A percentile compares a stretch with the other conserved stretches of the same genome.
Conservation (phyloP, 2,888 invertebrate genomes). For the Drosophila stalkeri region DNA sequence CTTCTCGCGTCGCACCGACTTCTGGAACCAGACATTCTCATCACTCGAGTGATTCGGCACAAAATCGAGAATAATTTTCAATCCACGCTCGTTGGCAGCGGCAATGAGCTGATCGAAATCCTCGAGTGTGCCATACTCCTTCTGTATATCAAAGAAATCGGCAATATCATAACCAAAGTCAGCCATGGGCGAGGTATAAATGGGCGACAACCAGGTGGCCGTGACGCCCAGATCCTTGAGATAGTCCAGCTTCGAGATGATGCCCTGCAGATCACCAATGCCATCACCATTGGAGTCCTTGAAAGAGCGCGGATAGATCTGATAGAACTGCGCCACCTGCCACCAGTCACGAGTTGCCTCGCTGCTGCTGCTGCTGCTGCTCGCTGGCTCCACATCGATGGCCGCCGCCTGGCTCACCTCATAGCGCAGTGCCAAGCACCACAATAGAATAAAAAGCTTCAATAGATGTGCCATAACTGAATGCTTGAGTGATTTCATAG, state of each 20-base stretch:
- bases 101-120: conserved; percentile 88
- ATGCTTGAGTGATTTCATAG: not conserved
- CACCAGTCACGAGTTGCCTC: conserved; percentile 89
- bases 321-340: conserved; percentile 92
- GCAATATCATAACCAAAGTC: conserved; percentile 92
- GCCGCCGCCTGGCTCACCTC: conserved; percentile 32
- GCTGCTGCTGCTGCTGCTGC: conserved; percentile 25
- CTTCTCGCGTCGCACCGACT: conserved; percentile 88
- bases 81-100: conserved; percentile 86
- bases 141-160: conserved; percentile 89
- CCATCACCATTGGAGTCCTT: conserved; percentile 93
- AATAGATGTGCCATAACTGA: conserved; percentile 50
- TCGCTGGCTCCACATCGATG: conserved; percentile 43
- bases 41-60: conserved; percentile 92
- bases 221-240: conserved; percentile 89
- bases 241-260: conserved; percentile 88
- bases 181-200: conserved; percentile 90
- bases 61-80: conserved; percentile 87
- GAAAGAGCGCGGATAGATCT: conserved; percentile 94
- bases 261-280: conserved; percentile 92
- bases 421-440: conserved; percentile 28
- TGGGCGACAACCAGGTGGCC: conserved; percentile 90
- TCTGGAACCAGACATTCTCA: conserved; percentile 93
- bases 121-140: conserved; percentile 89
- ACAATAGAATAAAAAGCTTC: conserved; percentile 30